Percentiles rank a stretch among this genome's conserved stretches.
phyloP scores from a whole-genome alignment of 1,140 invertebrate species.

The Drosophila persimilis region DNA sequence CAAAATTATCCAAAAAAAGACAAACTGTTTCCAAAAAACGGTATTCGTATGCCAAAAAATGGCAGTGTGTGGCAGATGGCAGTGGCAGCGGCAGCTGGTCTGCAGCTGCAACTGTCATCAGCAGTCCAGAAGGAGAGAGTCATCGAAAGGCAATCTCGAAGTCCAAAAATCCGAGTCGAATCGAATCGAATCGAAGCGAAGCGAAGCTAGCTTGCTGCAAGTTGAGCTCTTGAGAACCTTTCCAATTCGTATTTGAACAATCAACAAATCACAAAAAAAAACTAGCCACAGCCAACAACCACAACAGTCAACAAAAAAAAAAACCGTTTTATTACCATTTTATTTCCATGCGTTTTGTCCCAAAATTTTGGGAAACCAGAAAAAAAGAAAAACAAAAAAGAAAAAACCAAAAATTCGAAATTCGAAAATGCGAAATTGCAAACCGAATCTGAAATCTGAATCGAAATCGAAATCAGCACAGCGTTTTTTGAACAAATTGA shows the following conservation, averaged over 20 bases:
- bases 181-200: slow-evolving; percentile 6
- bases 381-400: slow-evolving; percentile 19
- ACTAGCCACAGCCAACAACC: slow-evolving; percentile 30
- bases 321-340: slow-evolving; percentile 55
- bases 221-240: slow-evolving; percentile 25
- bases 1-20: slow-evolving; percentile 14
- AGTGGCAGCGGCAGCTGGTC: slow-evolving; percentile 10
- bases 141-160: neutral
- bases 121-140: slow-evolving; percentile 1
- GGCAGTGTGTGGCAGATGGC: slow-evolving; percentile 3
- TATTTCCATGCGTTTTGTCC: slow-evolving; percentile 44
- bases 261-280: slow-evolving; percentile 24
- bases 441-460: slow-evolving; percentile 30
- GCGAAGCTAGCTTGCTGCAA: slow-evolving; percentile 2
- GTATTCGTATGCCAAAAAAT: no score
- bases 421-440: slow-evolving; percentile 26
- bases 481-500: slow-evolving; percentile 28
- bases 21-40: slow-evolving; percentile 15
- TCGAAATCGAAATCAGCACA: slow-evolving; percentile 25
- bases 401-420: slow-evolving; percentile 22
- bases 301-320: slow-evolving; percentile 41
- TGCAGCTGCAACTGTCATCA: slow-evolving; percentile 18
- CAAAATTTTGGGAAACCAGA: slow-evolving; percentile 8
- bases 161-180: neutral
- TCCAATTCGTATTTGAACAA: slow-evolving; percentile 43